Evolutionary conservation across 2,113 vertebrate genomes (phyloP), one percentile per base, ranked within the genome.

Genomic region (Manacus vitellinus): DNA sequence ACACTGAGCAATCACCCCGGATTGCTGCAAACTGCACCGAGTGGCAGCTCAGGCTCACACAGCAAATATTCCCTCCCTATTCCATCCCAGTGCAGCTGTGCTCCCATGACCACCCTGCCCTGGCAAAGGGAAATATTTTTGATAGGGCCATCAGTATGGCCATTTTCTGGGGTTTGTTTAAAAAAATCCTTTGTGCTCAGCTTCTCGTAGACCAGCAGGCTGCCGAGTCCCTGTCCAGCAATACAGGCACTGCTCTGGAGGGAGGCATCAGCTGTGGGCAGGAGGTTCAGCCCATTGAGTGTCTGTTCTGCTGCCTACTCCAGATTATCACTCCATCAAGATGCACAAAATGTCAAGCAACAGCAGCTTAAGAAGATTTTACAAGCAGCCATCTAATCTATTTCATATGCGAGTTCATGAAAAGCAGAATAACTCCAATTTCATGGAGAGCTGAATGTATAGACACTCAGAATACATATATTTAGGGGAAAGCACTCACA

Each of bases 51-150:
- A 1, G 84, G 46, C 41, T 76, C 75, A 21, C 7, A 4, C 47
- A 39, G 63, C 41, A 16, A 35, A 31, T 1, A 18, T 13, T 22
- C 19, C 74, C 55, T 68, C 27, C n/a, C 37, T 5, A 1, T 0
- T 0, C 28, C 5, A 0, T 0, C 61, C 80, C 81, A 23, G 1
- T 2, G 11, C 28, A 68, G 39, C 85, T 24, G 20, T 13, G 58
- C 35, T 46, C 4, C 3, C 19, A 3, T 4, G 7, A 5, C n/a
- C 28, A 5, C 2, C 0, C 2, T 1, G 23, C 19, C 61, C 75
- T 20, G 37, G 35, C 24, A 27, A 66, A 61, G 28, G 33, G 30
- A 51, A 35, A 27, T 2, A 6, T 28, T 25, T 52, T 24, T 59
- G 24, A 20, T 1, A 11, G 1, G 8, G 25, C 15, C 54, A 3